A percentile compares a stretch with the other conserved stretches of the same genome.
Evolutionary conservation across 2,113 vertebrate genomes (phyloP).

Genomic region (Gasterosteus nipponicus): DNA sequence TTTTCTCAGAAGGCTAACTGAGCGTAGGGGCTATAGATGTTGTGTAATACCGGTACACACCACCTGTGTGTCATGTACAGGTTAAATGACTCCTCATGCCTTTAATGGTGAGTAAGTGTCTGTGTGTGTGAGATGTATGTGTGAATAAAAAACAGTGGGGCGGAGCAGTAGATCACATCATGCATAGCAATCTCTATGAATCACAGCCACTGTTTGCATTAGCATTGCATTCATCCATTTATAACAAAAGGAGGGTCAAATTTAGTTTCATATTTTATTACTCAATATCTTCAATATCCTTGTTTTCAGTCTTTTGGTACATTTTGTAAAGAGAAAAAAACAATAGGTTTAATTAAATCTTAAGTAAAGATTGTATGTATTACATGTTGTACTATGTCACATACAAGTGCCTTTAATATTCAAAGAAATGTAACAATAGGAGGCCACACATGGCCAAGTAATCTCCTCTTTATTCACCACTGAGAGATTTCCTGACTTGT

Average conservation of each 20-base stretch:
- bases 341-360: too few species aligned
- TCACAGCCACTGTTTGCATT: conserved; percentile 46
- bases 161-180: conserved; percentile 72
- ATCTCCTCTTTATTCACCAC: conserved; percentile 72
- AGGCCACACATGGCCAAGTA: conserved; percentile 44
- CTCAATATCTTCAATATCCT: neutral
- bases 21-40: neutral
- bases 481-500: conserved; percentile 65
- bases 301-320: neutral
- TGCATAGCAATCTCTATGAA: conserved; percentile 59
- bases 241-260: conserved; percentile 54
- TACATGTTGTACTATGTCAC: neutral
- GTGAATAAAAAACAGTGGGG: conserved; percentile 65
- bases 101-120: conserved; percentile 32
- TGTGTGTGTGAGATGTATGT: conserved; percentile 32
- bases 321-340: neutral
- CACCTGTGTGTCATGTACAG: conserved; percentile 54
- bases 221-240: conserved; percentile 67
- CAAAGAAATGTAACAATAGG: conserved; percentile 17
- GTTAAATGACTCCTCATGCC: conserved; percentile 69
- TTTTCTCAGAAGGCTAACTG: conserved; percentile 14
- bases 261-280: neutral
- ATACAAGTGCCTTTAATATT: neutral
- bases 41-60: conserved; percentile 32
- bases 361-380: neutral